Evolutionary conservation across 2,113 vertebrate species (phyloP), one percentile per base, ranked within the genome.

Genomic region (Heteronetta atricapilla): DNA sequence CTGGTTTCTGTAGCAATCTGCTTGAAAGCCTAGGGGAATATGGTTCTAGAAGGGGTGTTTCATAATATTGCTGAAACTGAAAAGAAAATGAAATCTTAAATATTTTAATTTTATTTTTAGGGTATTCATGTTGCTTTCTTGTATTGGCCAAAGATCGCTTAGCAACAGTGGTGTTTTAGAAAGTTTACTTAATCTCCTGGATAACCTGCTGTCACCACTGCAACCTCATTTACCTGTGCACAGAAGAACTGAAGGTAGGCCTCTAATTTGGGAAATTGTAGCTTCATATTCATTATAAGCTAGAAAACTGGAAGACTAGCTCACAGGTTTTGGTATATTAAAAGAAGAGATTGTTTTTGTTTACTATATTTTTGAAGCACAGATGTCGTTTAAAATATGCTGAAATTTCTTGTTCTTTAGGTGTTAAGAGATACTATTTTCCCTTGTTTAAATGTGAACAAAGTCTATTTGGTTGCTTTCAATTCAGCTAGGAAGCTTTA

Each of bases 101-200:
- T 64, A 62, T 90, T 60, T 88, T 26, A 53, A 88, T 96, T 96
- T 94, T 92, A 23, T 92, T 97, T 97, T 90, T 97, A 99, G 99
- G 94, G 99, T 99, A 85, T 99, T 99, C 96, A 99, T 99, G 99
- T 98, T 99, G 73, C 98, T 99, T 96, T 99, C 99, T 92, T 99
- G 99, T 97, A 99, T 99, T 95, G 99, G 99, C 96, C 99, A 99
- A 97, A 98, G 99, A 97, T 99, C 99, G 16, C 97, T 99, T 94
- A 99, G 99, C 97, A 99, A 99, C 98, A 99, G 99, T 85, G 99
- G 99, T 29, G 99, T 99, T 77, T 96, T 99, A 86, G 99, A 99
- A 98, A 99, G 99, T 73, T 98, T 99, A 69, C 98, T 99, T 68
- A 99, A 99, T 98, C 98, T 99, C 15, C 97, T 99, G 96, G 99